Conservation (phyloP, 2,797 vertebrate genomes). For the Picus viridis region DNA sequence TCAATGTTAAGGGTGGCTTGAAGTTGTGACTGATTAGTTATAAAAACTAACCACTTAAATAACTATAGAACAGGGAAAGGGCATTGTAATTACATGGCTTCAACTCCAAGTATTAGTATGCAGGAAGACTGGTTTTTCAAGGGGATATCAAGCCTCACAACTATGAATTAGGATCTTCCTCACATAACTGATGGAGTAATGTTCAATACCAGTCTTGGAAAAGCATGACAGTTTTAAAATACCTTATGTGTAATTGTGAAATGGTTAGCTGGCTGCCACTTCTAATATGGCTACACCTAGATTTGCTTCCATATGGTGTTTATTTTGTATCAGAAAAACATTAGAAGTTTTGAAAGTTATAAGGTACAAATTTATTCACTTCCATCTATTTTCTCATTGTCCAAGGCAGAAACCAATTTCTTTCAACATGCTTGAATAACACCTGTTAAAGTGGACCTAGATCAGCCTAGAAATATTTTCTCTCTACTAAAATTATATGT, state of each 20-base stretch:
- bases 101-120: conserved; percentile 31
- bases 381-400: conserved; percentile 13
- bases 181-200: background rate
- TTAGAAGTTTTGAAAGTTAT: conserved; percentile 22
- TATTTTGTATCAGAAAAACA: conserved; percentile 23
- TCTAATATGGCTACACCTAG: background rate
- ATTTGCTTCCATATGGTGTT: background rate
- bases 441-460: background rate
- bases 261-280: background rate
- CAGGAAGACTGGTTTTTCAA: conserved; percentile 42
- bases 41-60: conserved; percentile 15
- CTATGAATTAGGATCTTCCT: background rate
- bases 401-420: background rate
- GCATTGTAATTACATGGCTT: conserved; percentile 16
- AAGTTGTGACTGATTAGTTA: conserved; percentile 16
- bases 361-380: background rate
- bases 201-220: background rate
- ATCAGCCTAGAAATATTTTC: background rate
- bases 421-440: background rate
- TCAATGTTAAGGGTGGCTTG: background rate
- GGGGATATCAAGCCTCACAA: background rate
- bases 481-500: background rate
- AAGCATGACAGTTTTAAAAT: background rate
- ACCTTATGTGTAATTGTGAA: background rate
- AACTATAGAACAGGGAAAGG: background rate